phyloP scores from a whole-genome alignment of 2,888 invertebrate species.

The Ormyrus nitidulus region DNA sequence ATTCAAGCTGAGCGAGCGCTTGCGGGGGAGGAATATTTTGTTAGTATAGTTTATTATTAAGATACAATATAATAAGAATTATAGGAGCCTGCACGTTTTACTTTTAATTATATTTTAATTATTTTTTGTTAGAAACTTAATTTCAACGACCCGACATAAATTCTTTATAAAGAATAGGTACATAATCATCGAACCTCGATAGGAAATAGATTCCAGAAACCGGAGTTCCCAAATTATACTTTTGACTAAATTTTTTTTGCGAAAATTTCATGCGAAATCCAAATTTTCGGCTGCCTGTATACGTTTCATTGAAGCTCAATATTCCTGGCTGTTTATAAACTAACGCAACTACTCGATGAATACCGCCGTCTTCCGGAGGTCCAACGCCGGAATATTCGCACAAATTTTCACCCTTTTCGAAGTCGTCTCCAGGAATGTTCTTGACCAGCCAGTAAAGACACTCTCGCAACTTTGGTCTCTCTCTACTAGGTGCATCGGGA shows the following conservation, averaged over 20 bases:
- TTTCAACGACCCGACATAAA: background rate
- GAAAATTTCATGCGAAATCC: constrained; percentile 1
- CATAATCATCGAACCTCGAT: constrained; percentile 77
- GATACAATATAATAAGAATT: too few relatives aligned
- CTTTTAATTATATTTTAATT: background rate
- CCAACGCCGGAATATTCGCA: constrained; percentile 72
- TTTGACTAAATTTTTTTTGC: background rate
- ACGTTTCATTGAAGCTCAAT: background rate
- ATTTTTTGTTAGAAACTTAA: background rate
- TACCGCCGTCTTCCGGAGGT: constrained; percentile 67
- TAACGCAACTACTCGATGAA: constrained; percentile 66
- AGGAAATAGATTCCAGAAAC: constrained; percentile 79
- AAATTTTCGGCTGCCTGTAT: background rate
- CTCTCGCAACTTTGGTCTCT: constrained; percentile 66
- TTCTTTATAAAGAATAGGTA: constrained; percentile 6
- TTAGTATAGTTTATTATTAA: too few relatives aligned
- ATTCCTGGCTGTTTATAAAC: background rate
- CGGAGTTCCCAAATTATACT: constrained; percentile 77
- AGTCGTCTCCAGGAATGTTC: constrained; percentile 72
- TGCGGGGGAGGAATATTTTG: too few relatives aligned
- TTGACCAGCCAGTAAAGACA: constrained; percentile 72
- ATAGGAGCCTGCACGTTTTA: too few relatives aligned
- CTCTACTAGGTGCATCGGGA: constrained; percentile 68
- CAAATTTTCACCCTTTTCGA: constrained; percentile 70
- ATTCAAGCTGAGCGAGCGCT: too few relatives aligned